Evolutionary conservation across 2,113 vertebrate genomes (phyloP).

Genomic region (Macroglossus sobrinus): DNA sequence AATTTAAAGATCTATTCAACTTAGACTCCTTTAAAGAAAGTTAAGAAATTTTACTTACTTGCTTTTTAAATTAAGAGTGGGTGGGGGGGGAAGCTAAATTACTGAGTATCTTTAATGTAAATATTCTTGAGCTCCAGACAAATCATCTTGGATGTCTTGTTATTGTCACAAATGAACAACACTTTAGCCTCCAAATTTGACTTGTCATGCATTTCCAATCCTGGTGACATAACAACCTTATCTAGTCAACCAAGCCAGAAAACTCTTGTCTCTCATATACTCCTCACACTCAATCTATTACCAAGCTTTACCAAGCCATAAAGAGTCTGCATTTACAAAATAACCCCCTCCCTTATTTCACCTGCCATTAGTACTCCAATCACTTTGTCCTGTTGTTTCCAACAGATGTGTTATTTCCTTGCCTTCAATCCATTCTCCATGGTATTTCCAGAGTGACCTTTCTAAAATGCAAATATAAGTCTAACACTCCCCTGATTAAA

Average conservation of each 20-base stretch:
- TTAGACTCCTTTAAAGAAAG: background rate
- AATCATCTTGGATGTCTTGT: background rate
- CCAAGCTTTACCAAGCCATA: background rate
- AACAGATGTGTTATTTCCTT: background rate
- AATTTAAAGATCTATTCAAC: background rate
- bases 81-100: too few species aligned
- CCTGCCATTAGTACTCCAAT: background rate
- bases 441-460: conserved; percentile 30
- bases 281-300: background rate
- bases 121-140: background rate
- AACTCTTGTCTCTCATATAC: background rate
- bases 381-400: background rate
- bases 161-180: background rate
- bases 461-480: background rate
- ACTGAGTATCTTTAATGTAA: background rate
- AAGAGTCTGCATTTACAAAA: background rate
- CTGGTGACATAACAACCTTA: background rate
- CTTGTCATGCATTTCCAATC: background rate
- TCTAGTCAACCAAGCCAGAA: background rate
- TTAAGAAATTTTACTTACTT: background rate
- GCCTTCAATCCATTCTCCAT: background rate
- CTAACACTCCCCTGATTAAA: background rate
- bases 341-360: background rate
- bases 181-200: background rate
- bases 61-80: conserved; percentile 20